A percentile compares a stretch with the other conserved stretches of the same genome.
These are phyloP conservation scores for Ctenodactylus gundi DNA, from an alignment of 2,113 vertebrate genomes.

Conservation along the genomic window DNA sequence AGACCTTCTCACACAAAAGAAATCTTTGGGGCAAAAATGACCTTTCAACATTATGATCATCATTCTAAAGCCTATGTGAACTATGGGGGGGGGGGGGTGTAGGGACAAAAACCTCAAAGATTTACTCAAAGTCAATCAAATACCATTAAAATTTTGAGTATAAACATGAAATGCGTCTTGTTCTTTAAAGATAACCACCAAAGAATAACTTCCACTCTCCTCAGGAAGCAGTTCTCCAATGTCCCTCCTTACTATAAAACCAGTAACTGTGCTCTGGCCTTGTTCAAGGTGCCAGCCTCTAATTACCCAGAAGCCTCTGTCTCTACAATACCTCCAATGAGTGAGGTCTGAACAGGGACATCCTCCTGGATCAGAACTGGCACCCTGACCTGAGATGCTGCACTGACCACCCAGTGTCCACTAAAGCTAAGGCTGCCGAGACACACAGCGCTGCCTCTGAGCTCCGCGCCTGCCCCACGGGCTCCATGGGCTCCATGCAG, in stretches of 20 bases:
- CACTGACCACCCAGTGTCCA: background rate
- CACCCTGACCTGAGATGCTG: background rate
- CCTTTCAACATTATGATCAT: background rate
- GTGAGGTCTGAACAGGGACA: fast-evolving
- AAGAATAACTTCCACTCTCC: background rate
- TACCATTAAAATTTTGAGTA: background rate
- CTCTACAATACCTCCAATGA: background rate
- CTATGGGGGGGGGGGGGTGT: too few relatives aligned
- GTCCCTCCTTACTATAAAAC: background rate
- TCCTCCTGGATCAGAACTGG: background rate
- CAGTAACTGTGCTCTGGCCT: background rate
- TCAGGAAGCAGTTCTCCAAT: background rate
- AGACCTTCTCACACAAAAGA: background rate
- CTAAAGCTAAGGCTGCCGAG: background rate
- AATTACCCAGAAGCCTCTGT: background rate
- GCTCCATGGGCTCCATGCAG: background rate
- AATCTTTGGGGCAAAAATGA: background rate
- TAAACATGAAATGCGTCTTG: background rate
- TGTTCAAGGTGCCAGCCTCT: background rate
- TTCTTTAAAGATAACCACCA: background rate
- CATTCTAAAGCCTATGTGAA: background rate
- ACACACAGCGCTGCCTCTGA: background rate
- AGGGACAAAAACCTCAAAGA: background rate
- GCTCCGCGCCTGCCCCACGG: background rate
- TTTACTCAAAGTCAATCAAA: background rate